Conservation (phyloP, 2,797 vertebrate genomes). For the Dendrocincla fuliginosa region DNA sequence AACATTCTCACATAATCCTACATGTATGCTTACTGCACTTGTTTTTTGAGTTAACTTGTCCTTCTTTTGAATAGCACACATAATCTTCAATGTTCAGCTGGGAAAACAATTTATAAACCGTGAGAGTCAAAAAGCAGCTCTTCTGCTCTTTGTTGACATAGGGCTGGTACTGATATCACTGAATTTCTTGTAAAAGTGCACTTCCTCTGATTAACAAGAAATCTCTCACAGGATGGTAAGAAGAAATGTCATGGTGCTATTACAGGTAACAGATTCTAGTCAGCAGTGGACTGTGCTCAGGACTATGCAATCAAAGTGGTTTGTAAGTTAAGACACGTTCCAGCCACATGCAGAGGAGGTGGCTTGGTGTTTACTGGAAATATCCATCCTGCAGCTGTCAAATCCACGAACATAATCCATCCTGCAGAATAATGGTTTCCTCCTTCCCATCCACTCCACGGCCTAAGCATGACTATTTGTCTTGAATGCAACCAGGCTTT, state of each 20-base stretch:
- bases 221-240: not conserved
- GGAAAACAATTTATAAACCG: not conserved
- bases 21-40: not conserved
- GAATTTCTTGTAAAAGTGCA: not conserved
- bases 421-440: slow-evolving; percentile 35
- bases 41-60: slow-evolving; percentile 37
- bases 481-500: not conserved
- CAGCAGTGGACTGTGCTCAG: slow-evolving; percentile 21
- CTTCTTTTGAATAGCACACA: not conserved
- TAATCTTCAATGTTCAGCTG: not conserved
- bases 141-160: not conserved
- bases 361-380: slow-evolving; percentile 32
- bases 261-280: not conserved
- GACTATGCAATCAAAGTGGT: not conserved
- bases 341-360: not conserved
- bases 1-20: slow-evolving; percentile 38
- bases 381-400: slow-evolving; percentile 28
- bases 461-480: not conserved
- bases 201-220: not conserved
- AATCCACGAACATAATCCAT: slow-evolving; percentile 4
- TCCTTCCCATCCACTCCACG: not conserved
- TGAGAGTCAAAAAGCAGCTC: not conserved
- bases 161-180: not conserved
- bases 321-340: slow-evolving; percentile 13
- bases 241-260: not conserved